Evolutionary conservation across 2,797 vertebrate species (phyloP).

Genomic region (Sebastes trivittatus): DNA sequence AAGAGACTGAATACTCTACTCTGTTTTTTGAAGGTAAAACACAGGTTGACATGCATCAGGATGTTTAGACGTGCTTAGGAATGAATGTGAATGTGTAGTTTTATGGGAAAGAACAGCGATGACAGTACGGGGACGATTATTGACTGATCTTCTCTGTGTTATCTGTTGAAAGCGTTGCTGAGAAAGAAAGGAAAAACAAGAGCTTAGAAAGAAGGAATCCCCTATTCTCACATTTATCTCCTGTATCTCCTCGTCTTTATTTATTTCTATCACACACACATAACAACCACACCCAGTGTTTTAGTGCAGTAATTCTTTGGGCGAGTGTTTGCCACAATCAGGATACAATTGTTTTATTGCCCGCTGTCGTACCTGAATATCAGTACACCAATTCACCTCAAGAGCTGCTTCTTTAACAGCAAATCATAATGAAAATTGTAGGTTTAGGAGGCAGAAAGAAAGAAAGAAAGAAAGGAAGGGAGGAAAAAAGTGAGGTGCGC

Average conservation of each 20-base stretch:
- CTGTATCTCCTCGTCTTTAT: constrained; percentile 8
- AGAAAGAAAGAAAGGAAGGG: neutral
- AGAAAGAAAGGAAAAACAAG: neutral
- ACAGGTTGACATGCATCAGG: neutral
- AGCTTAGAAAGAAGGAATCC: neutral
- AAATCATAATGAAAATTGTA: constrained; percentile 66
- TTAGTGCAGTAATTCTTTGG: constrained; percentile 16
- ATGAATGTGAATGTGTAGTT: neutral
- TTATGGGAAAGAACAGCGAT: neutral
- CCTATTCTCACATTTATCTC: neutral
- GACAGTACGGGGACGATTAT: neutral
- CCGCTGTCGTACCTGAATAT: constrained; percentile 5
- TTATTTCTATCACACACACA: constrained; percentile 1
- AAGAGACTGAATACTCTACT: neutral
- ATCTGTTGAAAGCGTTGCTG: neutral
- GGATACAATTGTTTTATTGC: constrained; percentile 30
- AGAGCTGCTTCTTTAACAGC: constrained; percentile 38
- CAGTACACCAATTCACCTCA: constrained; percentile 22
- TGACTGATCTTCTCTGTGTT: neutral
- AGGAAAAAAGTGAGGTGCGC: constrained; percentile 45
- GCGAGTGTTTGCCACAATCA: constrained; percentile 44
- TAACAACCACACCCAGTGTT: constrained; percentile 36
- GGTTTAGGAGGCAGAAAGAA: constrained; percentile 52
- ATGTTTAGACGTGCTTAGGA: neutral
- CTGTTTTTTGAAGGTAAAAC: constrained; percentile 3